Conservation (phyloP, 2,797 vertebrate genomes). For the Paguma larvata region DNA sequence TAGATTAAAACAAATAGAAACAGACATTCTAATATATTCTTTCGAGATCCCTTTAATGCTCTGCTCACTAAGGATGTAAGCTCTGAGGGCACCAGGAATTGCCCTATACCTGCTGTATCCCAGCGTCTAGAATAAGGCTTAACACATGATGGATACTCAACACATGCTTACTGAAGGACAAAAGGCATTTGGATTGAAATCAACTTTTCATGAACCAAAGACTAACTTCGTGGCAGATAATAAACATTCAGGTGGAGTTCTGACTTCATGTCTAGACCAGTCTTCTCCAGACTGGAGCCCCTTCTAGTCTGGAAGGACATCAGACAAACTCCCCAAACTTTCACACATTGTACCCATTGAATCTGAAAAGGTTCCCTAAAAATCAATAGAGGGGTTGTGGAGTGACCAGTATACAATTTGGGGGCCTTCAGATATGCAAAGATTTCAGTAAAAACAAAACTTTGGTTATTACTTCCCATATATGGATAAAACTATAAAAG, state of each 20-base stretch:
- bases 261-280: not conserved
- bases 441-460: not conserved
- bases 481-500: not conserved
- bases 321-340: not conserved
- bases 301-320: not conserved
- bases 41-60: not conserved
- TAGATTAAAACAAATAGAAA: not conserved
- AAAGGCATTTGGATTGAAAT: not conserved
- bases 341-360: accelerated
- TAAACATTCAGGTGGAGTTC: too few species aligned
- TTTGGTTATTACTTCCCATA: not conserved
- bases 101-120: too few species aligned
- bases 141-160: too few species aligned
- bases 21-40: not conserved
- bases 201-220: not conserved
- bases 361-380: not conserved
- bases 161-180: not conserved
- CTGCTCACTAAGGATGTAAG: not conserved
- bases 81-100: too few species aligned
- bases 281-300: not conserved
- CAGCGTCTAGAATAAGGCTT: not conserved
- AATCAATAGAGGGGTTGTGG: not conserved
- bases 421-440: not conserved
- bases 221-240: not conserved
- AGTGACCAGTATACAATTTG: not conserved